Base-by-base conservation (phyloP, 2,888 invertebrate species). In the Taphrorychus bicolor region DNA sequence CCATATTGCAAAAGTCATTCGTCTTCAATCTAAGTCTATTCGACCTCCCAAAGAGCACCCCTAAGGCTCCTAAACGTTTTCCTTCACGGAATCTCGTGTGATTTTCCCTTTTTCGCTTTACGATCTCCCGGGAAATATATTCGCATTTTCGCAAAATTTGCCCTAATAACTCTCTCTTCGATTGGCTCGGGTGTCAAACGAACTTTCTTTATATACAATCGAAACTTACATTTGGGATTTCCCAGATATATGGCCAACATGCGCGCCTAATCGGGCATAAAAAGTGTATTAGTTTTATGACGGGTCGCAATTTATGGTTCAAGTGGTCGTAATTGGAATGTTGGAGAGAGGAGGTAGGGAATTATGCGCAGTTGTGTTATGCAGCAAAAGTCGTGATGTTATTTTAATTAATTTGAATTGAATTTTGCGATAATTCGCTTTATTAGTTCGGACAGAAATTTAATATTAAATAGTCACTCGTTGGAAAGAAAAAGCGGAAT, bases 131-230 rank as follows among this genome's bases (percentile, higher is more conserved):
- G 65, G 59, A 65, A 59, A 65, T 65, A 59, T 58, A 65, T 59
- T 59, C 65, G 40, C 58, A 65, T 65, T 59, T 65, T 65, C 53
- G 59, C 18, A 58, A 60, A 61, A 66, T 62, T 61, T 58, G 58
- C 61, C 66, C 61, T 61, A 61, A 65, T 65, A 65, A 65, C 65
- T 65, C 58, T 65, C 59, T 53, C 54, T 59, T 45, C 53, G 59
- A 65, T 59, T 59, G 65, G 65, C 51, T 65, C 53, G 52, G 53
- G 65, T 65, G 65, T 65, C 65, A 65, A 59, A 59, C 53, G 45
- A 58, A 65, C 53, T 65, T 65, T 54, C 65, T 65, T 65, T 57
- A 48, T 48, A 48, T 48, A 19, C 48, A 48, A 14, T 32, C 32
- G 1, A 11, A 32, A 32, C 9, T 32, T 32, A 32, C 32, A 32